phyloP scores from a whole-genome alignment of 2,797 vertebrate species.

The Acanthurus tractus region DNA sequence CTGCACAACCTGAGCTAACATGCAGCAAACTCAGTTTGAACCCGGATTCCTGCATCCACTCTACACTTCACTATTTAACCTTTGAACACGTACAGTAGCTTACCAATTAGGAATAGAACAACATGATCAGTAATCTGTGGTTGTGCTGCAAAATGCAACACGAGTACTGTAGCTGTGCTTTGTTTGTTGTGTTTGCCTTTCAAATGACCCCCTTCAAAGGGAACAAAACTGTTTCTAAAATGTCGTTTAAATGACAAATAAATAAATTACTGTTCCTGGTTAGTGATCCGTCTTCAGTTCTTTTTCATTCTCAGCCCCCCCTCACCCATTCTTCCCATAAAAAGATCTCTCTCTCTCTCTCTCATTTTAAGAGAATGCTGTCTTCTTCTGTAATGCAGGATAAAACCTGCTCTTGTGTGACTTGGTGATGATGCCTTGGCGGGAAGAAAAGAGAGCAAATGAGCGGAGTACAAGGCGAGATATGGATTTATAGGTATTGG shows the following conservation, averaged over 20 bases:
- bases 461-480: slow-evolving; percentile 61
- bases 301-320: slow-evolving; percentile 21
- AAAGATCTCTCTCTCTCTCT: slow-evolving; percentile 29
- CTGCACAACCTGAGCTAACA: slow-evolving; percentile 1
- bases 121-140: not conserved
- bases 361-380: slow-evolving; percentile 40
- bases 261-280: slow-evolving; percentile 23
- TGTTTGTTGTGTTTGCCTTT: slow-evolving; percentile 6
- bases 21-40: slow-evolving; percentile 27
- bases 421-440: slow-evolving; percentile 48
- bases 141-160: slow-evolving; percentile 15
- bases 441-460: slow-evolving; percentile 59
- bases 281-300: slow-evolving; percentile 36
- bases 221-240: not conserved
- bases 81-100: not conserved
- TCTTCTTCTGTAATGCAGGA: slow-evolving; percentile 44
- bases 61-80: not conserved
- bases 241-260: slow-evolving; percentile 32
- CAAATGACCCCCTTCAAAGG: slow-evolving; percentile 32
- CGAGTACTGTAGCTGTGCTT: slow-evolving; percentile 5
- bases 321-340: slow-evolving; percentile 12
- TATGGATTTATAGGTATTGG: slow-evolving; percentile 77
- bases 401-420: slow-evolving; percentile 63
- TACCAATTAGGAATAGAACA: not conserved
- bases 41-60: not conserved